Percentiles rank a stretch among this genome's conserved stretches.
phyloP scores from a whole-genome alignment of 2,797 vertebrate species.

The Lagorchestes hirsutus region DNA sequence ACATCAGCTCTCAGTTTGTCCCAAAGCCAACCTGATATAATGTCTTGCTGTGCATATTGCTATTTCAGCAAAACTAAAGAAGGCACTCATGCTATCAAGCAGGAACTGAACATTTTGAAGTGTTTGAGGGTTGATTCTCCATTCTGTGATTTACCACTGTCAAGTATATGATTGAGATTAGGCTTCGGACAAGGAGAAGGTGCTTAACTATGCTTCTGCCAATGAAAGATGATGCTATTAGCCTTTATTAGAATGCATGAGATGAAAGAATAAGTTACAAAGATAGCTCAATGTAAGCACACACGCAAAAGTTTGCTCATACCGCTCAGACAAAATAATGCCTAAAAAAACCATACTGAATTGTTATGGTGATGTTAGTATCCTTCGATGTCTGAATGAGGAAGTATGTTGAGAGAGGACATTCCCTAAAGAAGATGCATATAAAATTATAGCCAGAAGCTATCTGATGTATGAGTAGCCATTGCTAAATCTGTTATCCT shows the following conservation, averaged over 20 bases:
- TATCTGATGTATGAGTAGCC: neutral
- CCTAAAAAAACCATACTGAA: neutral
- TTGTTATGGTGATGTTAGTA: neutral
- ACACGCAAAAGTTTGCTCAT: neutral
- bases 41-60: neutral
- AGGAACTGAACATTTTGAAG: neutral
- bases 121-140: neutral
- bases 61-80: neutral
- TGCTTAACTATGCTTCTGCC: neutral
- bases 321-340: neutral
- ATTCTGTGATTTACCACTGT: neutral
- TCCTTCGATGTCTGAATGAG: neutral
- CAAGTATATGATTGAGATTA: neutral
- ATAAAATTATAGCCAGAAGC: neutral
- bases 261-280: neutral
- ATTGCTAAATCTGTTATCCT: neutral
- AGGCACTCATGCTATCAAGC: neutral
- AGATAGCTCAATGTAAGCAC: no score
- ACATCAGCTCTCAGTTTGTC: neutral
- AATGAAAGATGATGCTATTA: neutral
- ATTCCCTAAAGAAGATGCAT: neutral
- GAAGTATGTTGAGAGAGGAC: neutral
- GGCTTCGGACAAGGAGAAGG: neutral
- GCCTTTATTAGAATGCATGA: neutral
- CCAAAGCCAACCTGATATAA: neutral